Percentiles rank a stretch among this genome's conserved stretches.
phyloP scores from a whole-genome alignment of 2,888 invertebrate genomes.

The Marasmarcha lunaedactyla region DNA sequence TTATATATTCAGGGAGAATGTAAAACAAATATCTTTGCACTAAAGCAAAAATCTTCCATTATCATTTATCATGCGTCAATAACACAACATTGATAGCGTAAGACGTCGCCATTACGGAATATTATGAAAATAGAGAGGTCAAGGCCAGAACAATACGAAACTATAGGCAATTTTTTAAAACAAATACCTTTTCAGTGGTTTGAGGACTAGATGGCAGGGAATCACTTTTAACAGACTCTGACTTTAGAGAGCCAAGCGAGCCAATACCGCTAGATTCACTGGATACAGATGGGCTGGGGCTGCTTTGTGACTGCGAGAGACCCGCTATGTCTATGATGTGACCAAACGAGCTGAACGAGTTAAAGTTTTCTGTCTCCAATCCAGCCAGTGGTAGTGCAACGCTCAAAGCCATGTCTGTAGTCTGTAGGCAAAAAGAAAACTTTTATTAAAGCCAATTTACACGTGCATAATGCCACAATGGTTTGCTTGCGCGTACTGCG shows the following conservation, averaged over 20 bases:
- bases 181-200: constrained; percentile 61
- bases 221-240: constrained; percentile 58
- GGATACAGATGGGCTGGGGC: constrained; percentile 68
- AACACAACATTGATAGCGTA: constrained; percentile 43
- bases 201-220: constrained; percentile 66
- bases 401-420: constrained; percentile 72
- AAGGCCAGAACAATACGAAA: constrained; percentile 67
- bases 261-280: constrained; percentile 75
- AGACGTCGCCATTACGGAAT: constrained; percentile 66
- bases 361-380: constrained; percentile 65
- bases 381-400: constrained; percentile 72
- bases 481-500: constrained; percentile 34
- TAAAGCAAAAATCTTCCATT: constrained; percentile 23
- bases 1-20: background rate
- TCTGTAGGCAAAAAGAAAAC: constrained; percentile 40
- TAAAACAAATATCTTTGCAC: background rate
- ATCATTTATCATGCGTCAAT: constrained; percentile 32
- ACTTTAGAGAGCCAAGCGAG: constrained; percentile 67
- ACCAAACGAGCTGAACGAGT: constrained; percentile 56
- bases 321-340: constrained; percentile 66
- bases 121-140: constrained; percentile 71
- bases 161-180: constrained; percentile 30
- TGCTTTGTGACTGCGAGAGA: constrained; percentile 56
- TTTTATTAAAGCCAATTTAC: constrained; percentile 40
- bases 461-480: constrained; percentile 46